Evolutionary conservation across 2,797 vertebrate species (phyloP).

Genomic region (Cetoscarus ocellatus): DNA sequence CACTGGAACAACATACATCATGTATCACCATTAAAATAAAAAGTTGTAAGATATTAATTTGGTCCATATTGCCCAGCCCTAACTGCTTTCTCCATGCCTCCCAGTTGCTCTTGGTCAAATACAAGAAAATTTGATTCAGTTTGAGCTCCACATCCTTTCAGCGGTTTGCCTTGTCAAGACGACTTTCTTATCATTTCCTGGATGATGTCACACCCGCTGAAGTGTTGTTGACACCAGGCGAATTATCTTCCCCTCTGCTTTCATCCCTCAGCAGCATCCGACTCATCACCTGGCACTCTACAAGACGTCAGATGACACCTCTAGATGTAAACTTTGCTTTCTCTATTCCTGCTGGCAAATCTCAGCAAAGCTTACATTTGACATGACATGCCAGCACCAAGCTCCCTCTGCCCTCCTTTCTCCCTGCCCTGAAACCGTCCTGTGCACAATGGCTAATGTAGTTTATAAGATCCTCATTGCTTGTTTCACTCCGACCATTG

Average conservation of each 20-base stretch:
- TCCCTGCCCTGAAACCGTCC: constrained; percentile 27
- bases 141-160: constrained; percentile 54
- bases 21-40: too few relatives aligned
- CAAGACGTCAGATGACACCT: constrained; percentile 54
- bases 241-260: constrained; percentile 52
- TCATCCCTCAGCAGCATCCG: constrained; percentile 50
- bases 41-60: too few relatives aligned
- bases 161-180: constrained; percentile 40
- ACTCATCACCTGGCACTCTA: constrained; percentile 58
- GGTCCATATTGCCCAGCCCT: too few relatives aligned
- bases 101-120: constrained; percentile 39
- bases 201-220: constrained; percentile 38
- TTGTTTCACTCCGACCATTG: constrained; percentile 21
- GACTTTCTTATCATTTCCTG: constrained; percentile 26
- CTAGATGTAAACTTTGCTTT: constrained; percentile 63
- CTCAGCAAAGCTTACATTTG: constrained; percentile 50
- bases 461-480: constrained; percentile 33
- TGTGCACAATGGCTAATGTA: constrained; percentile 37
- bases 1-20: too few relatives aligned
- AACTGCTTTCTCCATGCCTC: too few relatives aligned
- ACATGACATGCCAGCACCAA: constrained; percentile 13
- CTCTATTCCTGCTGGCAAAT: constrained; percentile 46
- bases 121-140: constrained; percentile 37
- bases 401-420: neutral
- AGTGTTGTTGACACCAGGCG: constrained; percentile 56